These are phyloP conservation scores for Lutraria rhynchaena DNA, from an alignment of 1,140 invertebrate species.

Conservation along the genomic window DNA sequence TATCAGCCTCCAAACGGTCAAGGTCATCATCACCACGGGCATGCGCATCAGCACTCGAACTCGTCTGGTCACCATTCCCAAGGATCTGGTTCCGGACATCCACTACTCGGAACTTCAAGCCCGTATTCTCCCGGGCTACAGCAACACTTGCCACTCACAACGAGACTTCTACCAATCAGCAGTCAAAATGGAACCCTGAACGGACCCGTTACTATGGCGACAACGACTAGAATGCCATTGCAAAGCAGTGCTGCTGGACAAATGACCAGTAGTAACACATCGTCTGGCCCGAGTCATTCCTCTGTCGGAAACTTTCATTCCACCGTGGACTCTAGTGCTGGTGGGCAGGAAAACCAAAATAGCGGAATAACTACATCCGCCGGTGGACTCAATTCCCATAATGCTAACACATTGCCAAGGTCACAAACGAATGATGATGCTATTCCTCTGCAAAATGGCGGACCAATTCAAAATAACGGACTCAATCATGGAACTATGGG, in stretches of 20 bases:
- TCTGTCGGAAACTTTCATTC: constrained; percentile 41
- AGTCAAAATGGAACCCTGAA: constrained; percentile 7
- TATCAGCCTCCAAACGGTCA: constrained; percentile 73
- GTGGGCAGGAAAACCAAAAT: constrained; percentile 37
- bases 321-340: constrained; percentile 22
- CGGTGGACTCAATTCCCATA: constrained; percentile 54
- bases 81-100: constrained; percentile 54
- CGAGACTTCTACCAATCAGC: constrained; percentile 36
- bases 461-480: constrained; percentile 49
- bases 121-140: constrained; percentile 23
- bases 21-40: constrained; percentile 34
- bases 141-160: constrained; percentile 47
- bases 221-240: constrained; percentile 25
- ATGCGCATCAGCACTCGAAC: constrained; percentile 34
- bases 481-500: constrained; percentile 38
- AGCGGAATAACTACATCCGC: constrained; percentile 56
- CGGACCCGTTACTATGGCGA: constrained; percentile 46
- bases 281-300: constrained; percentile 25
- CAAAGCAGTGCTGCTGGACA: constrained; percentile 29
- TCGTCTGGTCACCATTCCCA: constrained; percentile 50
- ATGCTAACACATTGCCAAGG: constrained; percentile 34
- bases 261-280: constrained; percentile 11
- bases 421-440: constrained; percentile 42
- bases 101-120: constrained; percentile 27
- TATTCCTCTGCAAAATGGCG: constrained; percentile 55